A percentile compares a stretch with the other conserved stretches of the same genome.
phyloP scores from a whole-genome alignment of 2,113 vertebrate species.

The Hypomesus transpacificus region DNA sequence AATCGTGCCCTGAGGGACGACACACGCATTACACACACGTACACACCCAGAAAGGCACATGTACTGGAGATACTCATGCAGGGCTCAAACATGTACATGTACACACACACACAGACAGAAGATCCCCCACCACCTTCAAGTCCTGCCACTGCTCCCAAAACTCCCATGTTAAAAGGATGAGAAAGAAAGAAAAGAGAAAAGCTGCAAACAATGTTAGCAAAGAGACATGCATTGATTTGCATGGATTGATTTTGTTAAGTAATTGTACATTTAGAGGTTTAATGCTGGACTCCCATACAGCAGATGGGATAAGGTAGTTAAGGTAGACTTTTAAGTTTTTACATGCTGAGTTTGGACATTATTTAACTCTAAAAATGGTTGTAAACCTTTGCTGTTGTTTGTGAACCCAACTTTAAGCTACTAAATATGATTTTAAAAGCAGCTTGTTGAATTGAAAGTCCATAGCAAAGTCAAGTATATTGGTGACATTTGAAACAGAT shows the following conservation, averaged over 20 bases:
- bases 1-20: conserved; percentile 59
- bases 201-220: conserved; percentile 1
- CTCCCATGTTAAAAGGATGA: not conserved
- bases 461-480: not conserved
- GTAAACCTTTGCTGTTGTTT: too few relatives aligned
- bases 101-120: conserved; percentile 3
- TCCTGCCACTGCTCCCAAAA: conserved; percentile 1
- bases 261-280: too few relatives aligned
- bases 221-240: too few relatives aligned
- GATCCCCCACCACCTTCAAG: conserved; percentile 5
- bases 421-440: not conserved
- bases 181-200: conserved; percentile 3
- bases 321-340: too few relatives aligned
- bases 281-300: too few relatives aligned
- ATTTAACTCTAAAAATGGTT: too few relatives aligned
- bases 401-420: too few relatives aligned
- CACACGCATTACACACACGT: conserved; percentile 29
- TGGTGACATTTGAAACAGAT: not conserved
- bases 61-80: conserved; percentile 8
- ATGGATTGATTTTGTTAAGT: too few relatives aligned
- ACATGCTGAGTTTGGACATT: too few relatives aligned
- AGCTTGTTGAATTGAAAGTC: not conserved
- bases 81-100: not conserved
- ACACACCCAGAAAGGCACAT: not conserved
- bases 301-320: too few relatives aligned